A percentile compares a stretch with the other conserved stretches of the same genome.
These are phyloP conservation scores for Synanthedon myopaeformis DNA, from an alignment of 2,888 invertebrate species.

Conservation along the genomic window DNA sequence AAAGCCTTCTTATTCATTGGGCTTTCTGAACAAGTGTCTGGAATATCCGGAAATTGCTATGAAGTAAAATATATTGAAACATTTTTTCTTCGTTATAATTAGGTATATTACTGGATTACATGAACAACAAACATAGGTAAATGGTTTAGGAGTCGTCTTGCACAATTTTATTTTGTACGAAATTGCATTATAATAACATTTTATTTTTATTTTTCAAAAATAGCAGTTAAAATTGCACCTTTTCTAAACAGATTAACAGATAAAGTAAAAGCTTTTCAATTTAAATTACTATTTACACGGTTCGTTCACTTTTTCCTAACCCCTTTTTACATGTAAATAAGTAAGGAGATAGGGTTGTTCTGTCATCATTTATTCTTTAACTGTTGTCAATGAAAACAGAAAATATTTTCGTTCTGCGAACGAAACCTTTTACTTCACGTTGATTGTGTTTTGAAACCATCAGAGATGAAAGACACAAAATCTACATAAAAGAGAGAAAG, in stretches of 20 bases:
- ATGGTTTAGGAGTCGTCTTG: no score
- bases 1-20: no score
- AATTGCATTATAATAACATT: no score
- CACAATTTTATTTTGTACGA: no score
- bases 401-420: constrained; percentile 16
- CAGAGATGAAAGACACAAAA: constrained; percentile 3
- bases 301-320: constrained; percentile 25
- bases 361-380: constrained; percentile 18
- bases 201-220: no score
- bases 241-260: neutral
- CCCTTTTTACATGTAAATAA: constrained; percentile 41
- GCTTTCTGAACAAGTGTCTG: no score
- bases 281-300: constrained; percentile 21
- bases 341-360: constrained; percentile 24
- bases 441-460: constrained; percentile 44
- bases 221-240: no score
- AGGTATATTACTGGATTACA: no score
- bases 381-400: constrained; percentile 28
- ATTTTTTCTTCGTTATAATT: no score
- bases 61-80: no score
- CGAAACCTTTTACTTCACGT: constrained; percentile 27
- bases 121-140: no score
- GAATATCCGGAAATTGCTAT: no score
- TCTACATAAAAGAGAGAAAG: neutral
- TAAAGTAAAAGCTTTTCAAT: constrained; percentile 18